These are phyloP conservation scores for Encarsia formosa DNA, from an alignment of 2,888 invertebrate species.

Conservation along the genomic window DNA sequence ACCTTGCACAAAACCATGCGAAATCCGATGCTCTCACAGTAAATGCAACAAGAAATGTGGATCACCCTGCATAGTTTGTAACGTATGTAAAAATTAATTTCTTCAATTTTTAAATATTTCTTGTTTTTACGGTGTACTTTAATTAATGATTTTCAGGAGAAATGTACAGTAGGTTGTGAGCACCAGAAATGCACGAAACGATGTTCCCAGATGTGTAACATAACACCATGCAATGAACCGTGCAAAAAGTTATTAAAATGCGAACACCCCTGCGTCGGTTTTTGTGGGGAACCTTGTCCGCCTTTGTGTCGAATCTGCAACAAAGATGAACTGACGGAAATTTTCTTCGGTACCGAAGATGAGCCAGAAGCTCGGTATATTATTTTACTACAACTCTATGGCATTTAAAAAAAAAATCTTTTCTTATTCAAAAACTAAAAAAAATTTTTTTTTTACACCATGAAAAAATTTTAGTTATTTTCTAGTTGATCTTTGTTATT, in stretches of 20 bases:
- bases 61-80: background rate
- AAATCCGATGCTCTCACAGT: background rate
- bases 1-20: background rate
- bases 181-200: conserved; percentile 4
- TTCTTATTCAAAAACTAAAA: background rate
- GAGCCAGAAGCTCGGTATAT: conserved; percentile 9
- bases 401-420: background rate
- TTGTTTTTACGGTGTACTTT: background rate
- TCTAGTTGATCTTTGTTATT: background rate
- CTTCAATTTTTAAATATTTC: background rate
- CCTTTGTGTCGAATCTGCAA: conserved; percentile 9
- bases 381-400: background rate
- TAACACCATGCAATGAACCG: conserved; percentile 1
- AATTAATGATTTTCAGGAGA: background rate
- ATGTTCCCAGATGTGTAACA: conserved; percentile 1
- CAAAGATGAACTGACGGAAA: conserved; percentile 1
- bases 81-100: background rate
- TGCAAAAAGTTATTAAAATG: conserved; percentile 6
- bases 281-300: conserved; percentile 12
- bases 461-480: background rate
- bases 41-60: conserved; percentile 1
- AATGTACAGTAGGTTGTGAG: background rate
- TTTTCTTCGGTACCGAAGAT: conserved; percentile 2
- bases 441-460: background rate
- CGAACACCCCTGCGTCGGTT: conserved; percentile 5